Conservation (phyloP, 2,797 vertebrate species). For the Micromesistius poutassou region DNA sequence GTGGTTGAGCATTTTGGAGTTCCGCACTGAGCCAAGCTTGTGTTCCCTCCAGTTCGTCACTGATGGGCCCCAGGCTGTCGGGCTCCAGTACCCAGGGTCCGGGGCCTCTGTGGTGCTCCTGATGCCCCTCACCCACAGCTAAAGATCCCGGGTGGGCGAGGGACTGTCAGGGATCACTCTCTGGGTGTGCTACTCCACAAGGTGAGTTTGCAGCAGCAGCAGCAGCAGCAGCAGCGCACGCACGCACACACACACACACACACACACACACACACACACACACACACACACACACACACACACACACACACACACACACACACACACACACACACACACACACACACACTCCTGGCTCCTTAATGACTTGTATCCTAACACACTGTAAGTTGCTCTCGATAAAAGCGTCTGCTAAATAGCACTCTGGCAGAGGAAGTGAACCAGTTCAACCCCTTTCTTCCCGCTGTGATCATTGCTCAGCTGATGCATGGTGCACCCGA, state of each 20-base stretch:
- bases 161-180: slow-evolving; percentile 98
- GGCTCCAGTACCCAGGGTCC: slow-evolving; percentile 91
- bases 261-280: neutral
- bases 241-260: neutral
- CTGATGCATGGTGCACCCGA: no score
- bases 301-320: neutral
- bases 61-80: slow-evolving; percentile 79
- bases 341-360: neutral
- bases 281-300: neutral
- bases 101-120: slow-evolving; percentile 99
- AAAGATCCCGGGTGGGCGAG: slow-evolving; percentile 99
- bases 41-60: slow-evolving; percentile 80
- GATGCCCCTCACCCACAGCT: slow-evolving; percentile 99
- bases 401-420: neutral
- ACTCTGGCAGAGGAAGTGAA: neutral
- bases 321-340: neutral
- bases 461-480: no score
- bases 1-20: neutral
- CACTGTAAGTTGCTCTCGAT: neutral
- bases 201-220: neutral
- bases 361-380: neutral
- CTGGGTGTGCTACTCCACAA: slow-evolving; percentile 78
- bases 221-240: no score
- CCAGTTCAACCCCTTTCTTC: no score
- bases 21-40: slow-evolving; percentile 7